Base-by-base conservation (phyloP, 2,113 vertebrate species). In the Asarcornis scutulata region DNA sequence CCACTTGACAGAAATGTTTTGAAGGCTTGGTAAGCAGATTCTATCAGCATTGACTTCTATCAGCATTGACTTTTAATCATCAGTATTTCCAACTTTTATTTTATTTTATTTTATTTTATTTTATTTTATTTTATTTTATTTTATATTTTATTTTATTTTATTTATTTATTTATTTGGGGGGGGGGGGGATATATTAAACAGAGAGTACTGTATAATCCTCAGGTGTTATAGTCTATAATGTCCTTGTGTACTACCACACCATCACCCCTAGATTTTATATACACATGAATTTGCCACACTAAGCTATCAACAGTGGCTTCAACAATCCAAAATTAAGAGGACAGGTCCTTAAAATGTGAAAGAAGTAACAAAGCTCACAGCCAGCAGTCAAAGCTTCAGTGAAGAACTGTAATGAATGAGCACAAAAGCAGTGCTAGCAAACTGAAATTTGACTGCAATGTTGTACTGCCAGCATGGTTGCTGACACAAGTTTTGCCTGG, bases 221-320 rank as follows among this genome's bases (percentile, higher is more conserved):
- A 2, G 1, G 0, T 21, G 3, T 29, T 80, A 50, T 7, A 20
- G 6, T 42, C 15, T 71, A 42, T 85, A 80, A 59, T 18, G 4
- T 12, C 27, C 11, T 52, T 4, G 7, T 46, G 7, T 73, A 76
- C 48, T 84, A 38, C 2, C 26, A 26, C 36, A 34, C 11, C 27
- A 5, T 32, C 29, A 58, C 44, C 15, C 7, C 20, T 2, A 48
- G 29, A 25, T 60, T 68, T 82, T 64, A 22, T 9, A 48, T 16
- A 27, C 13, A 17, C 5, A 7, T 21, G 8, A 73, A n/a, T 77
- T 76, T 77, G 3, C 17, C 17, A 9, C 2, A 23, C 6, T 72
- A 52, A 77, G 36, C 6, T 38, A 48, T 16, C 29, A 74, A 13
- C 3, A 62, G 11, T 56, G 16, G 36, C 46, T 71, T 86, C 44